phyloP scores from a whole-genome alignment of 2,113 vertebrate genomes.

The Neotragus pygmaeus region DNA sequence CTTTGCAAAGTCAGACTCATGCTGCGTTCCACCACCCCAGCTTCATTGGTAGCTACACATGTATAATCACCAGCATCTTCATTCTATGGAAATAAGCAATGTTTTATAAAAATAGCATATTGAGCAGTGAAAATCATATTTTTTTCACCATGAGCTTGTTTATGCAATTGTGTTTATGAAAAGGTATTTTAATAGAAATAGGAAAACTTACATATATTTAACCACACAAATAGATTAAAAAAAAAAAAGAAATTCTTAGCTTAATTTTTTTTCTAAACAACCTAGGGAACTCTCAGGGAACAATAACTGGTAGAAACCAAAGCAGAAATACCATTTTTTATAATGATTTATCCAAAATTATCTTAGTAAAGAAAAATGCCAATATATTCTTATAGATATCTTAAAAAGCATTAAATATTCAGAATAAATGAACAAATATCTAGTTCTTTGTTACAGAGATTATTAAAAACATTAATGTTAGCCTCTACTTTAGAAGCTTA shows the following conservation, averaged over 20 bases:
- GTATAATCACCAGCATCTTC: slow-evolving; percentile 96
- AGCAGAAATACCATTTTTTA: slow-evolving; percentile 5
- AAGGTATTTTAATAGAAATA: not conserved
- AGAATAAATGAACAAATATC: not conserved
- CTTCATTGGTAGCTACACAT: slow-evolving; percentile 95
- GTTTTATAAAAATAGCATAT: not conserved
- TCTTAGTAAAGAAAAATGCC: not conserved
- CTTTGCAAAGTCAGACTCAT: slow-evolving; percentile 91
- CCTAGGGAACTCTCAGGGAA: not conserved
- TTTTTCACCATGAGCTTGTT: not conserved
- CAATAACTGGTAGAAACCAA: not conserved
- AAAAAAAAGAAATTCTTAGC: not conserved
- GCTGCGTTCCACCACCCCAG: slow-evolving; percentile 89
- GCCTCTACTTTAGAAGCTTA: not conserved
- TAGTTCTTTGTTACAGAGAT: not conserved
- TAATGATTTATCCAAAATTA: not conserved
- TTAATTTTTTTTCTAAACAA: not conserved
- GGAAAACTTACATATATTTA: not conserved
- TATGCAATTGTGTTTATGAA: not conserved
- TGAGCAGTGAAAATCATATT: not conserved
- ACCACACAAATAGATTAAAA: not conserved
- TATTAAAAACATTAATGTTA: not conserved
- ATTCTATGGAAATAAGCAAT: slow-evolving; percentile 77
- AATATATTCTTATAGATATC: not conserved
- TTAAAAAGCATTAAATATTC: slow-evolving; percentile 4